Evolutionary conservation across 2,113 vertebrate species (phyloP).

Genomic region (Raja brachyura): DNA sequence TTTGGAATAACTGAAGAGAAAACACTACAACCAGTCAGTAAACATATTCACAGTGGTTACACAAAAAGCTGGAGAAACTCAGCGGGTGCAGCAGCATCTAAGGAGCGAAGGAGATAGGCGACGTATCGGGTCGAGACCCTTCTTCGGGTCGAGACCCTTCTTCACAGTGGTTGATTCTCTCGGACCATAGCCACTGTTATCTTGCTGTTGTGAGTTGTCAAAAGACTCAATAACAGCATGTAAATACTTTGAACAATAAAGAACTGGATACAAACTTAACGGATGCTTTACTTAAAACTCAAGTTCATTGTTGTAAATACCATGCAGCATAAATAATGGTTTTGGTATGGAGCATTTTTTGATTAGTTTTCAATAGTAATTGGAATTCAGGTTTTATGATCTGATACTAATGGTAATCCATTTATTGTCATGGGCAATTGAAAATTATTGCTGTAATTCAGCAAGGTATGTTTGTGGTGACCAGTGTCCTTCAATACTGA

Average conservation of each 20-base stretch:
- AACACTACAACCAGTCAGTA: conserved; percentile 28
- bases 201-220: conserved; percentile 13
- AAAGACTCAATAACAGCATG: not conserved
- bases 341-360: not conserved
- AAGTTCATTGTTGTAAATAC: not conserved
- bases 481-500: not conserved
- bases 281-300: not conserved
- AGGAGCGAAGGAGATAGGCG: too few species aligned
- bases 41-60: conserved; percentile 19
- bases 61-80: too few species aligned
- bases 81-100: too few species aligned
- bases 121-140: too few species aligned
- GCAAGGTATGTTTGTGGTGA: not conserved
- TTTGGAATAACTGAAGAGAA: conserved; percentile 33
- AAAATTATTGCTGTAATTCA: not conserved
- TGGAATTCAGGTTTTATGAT: not conserved
- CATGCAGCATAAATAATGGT: not conserved
- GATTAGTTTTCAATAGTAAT: not conserved
- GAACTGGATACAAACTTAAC: not conserved
- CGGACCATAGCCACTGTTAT: not conserved
- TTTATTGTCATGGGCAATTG: not conserved
- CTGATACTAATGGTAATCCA: not conserved
- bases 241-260: not conserved
- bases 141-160: too few species aligned
- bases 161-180: not conserved